Conservation (phyloP, 2,888 invertebrate genomes). For the Chrysina gloriosa region DNA sequence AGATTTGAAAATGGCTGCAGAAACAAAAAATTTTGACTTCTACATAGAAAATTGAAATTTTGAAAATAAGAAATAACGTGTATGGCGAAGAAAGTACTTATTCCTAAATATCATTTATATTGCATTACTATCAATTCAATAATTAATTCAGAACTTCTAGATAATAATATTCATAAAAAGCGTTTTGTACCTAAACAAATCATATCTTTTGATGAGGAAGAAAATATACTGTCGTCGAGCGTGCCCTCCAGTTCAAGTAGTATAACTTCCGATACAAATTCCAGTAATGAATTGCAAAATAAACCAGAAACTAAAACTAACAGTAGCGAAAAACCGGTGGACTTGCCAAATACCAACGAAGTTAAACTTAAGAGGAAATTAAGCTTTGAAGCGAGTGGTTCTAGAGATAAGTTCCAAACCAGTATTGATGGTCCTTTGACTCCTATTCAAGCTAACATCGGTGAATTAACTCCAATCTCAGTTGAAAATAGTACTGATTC, state of each 20-base stretch:
- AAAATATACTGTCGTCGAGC: constrained; percentile 59
- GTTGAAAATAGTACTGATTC: constrained; percentile 57
- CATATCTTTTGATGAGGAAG: constrained; percentile 76
- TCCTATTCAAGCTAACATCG: constrained; percentile 65
- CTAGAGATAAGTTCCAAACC: constrained; percentile 57
- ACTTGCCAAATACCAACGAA: constrained; percentile 8
- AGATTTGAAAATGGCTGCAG: no score
- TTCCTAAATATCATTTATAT: no score
- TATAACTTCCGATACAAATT: constrained; percentile 47
- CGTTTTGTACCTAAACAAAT: constrained; percentile 71
- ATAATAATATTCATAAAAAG: constrained; percentile 65
- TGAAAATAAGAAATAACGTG: no score
- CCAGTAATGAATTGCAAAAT: constrained; percentile 35
- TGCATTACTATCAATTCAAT: neutral
- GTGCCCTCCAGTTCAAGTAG: constrained; percentile 60
- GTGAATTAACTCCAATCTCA: constrained; percentile 67
- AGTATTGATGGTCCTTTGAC: constrained; percentile 62
- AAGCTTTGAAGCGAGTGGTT: constrained; percentile 60
- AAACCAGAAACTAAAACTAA: constrained; percentile 20
- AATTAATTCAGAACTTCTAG: constrained; percentile 31
- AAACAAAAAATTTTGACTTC: no score
- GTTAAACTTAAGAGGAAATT: constrained; percentile 52
- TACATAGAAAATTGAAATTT: no score
- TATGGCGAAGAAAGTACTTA: no score
- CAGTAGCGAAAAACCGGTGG: constrained; percentile 37